Evolutionary conservation across 2,797 vertebrate genomes (phyloP).

Genomic region (Ctenopoma multispine): DNA sequence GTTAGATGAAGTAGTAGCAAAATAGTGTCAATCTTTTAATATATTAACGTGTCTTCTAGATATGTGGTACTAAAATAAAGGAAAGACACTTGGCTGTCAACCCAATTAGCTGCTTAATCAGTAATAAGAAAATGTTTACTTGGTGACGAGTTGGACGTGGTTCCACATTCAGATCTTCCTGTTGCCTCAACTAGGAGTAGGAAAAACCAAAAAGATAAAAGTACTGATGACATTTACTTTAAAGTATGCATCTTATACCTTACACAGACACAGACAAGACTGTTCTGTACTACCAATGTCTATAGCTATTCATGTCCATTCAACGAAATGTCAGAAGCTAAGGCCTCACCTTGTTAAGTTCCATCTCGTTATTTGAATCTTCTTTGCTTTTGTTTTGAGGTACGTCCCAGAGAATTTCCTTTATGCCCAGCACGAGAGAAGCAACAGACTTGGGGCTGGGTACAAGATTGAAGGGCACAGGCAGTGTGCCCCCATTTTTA

Average conservation of each 20-base stretch:
- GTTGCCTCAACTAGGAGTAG: conserved; percentile 82
- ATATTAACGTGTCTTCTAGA: not conserved
- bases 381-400: conserved; percentile 45
- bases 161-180: conserved; percentile 84
- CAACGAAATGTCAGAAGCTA: conserved; percentile 1
- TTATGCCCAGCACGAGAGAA: conserved; percentile 62
- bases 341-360: conserved; percentile 73
- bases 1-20: no score
- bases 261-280: conserved; percentile 45
- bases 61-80: not conserved
- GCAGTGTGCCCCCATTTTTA: conserved; percentile 91
- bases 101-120: not conserved
- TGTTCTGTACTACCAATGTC: not conserved
- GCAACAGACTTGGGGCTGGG: conserved; percentile 91
- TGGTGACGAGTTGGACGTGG: conserved; percentile 88
- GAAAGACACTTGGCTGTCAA: not conserved
- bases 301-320: not conserved
- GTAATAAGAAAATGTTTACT: conserved; percentile 79
- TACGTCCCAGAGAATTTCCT: conserved; percentile 43
- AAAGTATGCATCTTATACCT: not conserved
- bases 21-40: not conserved
- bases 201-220: conserved; percentile 13
- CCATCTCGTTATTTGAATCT: conserved; percentile 60
- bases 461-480: conserved; percentile 95
- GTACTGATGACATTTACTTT: not conserved